These are phyloP conservation scores for Phodopus roborovskii DNA, from an alignment of 2,113 vertebrate genomes.

Conservation along the genomic window DNA sequence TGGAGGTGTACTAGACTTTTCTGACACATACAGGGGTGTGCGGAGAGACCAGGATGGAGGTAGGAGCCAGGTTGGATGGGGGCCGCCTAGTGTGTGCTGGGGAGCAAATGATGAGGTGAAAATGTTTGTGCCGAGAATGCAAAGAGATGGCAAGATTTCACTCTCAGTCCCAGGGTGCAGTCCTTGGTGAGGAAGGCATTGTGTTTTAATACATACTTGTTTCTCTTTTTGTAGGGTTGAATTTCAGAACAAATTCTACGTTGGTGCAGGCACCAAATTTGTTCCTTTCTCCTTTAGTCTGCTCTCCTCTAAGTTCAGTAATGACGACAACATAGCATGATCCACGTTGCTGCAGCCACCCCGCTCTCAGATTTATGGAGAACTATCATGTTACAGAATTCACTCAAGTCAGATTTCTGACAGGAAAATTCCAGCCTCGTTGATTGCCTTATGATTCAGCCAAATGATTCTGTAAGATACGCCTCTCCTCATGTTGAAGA, in stretches of 20 bases:
- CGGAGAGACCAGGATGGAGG: neutral
- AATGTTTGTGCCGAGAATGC: neutral
- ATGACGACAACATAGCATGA: constrained; percentile 86
- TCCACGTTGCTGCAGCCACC: constrained; percentile 54
- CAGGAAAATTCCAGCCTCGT: constrained; percentile 82
- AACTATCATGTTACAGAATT: constrained; percentile 77
- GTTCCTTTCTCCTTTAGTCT: constrained; percentile 95
- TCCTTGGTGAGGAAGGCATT: neutral
- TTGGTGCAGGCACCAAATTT: constrained; percentile 95
- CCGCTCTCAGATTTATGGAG: constrained; percentile 68
- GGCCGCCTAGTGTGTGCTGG: accelerated
- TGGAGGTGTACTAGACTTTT: neutral
- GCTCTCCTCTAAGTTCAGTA: constrained; percentile 91
- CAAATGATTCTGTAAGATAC: constrained; percentile 85
- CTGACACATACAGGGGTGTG: neutral
- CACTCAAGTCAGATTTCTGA: constrained; percentile 58
- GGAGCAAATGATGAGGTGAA: neutral
- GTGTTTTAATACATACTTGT: neutral
- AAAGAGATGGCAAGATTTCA: neutral
- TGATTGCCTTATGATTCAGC: constrained; percentile 90
- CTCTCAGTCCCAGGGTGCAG: neutral
- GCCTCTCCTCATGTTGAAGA: constrained; percentile 83
- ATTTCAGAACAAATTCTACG: constrained; percentile 99
- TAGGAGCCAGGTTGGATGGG: no score
- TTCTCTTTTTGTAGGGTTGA: constrained; percentile 92